Evolutionary conservation across 2,797 vertebrate species (phyloP).

Genomic region (Cyprinodon diabolis): DNA sequence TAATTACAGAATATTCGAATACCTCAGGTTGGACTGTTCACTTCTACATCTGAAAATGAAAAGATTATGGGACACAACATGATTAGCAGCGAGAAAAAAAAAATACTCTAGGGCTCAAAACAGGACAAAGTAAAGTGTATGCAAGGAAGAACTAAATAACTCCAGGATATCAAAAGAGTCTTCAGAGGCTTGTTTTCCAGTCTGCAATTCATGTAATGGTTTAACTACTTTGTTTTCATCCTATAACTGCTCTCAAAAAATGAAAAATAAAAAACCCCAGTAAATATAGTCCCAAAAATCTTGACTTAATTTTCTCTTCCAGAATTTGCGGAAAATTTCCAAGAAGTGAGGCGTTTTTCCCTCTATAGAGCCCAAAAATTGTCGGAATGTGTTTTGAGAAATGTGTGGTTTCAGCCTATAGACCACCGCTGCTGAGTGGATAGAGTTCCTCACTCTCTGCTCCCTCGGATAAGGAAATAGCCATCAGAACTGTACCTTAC

Average conservation of each 20-base stretch:
- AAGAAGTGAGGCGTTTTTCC: conserved; percentile 22
- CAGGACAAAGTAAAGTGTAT: neutral
- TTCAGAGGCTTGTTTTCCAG: conserved; percentile 6
- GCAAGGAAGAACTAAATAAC: neutral
- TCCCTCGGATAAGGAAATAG: neutral
- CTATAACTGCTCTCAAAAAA: conserved; percentile 13
- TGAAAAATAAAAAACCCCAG: neutral
- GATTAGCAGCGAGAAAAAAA: too few relatives aligned
- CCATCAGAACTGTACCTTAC: neutral
- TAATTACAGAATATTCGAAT: too few relatives aligned
- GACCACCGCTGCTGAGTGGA: conserved; percentile 17
- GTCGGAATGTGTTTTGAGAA: conserved; percentile 59
- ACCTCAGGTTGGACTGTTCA: too few relatives aligned
- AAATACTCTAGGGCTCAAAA: conserved; percentile 13
- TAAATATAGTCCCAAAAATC: conserved; percentile 14
- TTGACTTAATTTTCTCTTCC: neutral
- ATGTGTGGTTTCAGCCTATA: conserved; percentile 18
- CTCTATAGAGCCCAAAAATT: conserved; percentile 41
- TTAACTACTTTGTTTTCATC: conserved; percentile 27
- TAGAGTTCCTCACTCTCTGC: conserved; percentile 3
- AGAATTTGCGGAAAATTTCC: conserved; percentile 20
- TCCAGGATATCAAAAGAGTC: neutral
- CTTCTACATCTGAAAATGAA: too few relatives aligned
- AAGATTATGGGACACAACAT: too few relatives aligned
- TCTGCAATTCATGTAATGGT: neutral